Percentiles rank a stretch among this genome's conserved stretches.
Conservation (phyloP, 2,888 invertebrate species). For the Lampropteryx suffumata region DNA sequence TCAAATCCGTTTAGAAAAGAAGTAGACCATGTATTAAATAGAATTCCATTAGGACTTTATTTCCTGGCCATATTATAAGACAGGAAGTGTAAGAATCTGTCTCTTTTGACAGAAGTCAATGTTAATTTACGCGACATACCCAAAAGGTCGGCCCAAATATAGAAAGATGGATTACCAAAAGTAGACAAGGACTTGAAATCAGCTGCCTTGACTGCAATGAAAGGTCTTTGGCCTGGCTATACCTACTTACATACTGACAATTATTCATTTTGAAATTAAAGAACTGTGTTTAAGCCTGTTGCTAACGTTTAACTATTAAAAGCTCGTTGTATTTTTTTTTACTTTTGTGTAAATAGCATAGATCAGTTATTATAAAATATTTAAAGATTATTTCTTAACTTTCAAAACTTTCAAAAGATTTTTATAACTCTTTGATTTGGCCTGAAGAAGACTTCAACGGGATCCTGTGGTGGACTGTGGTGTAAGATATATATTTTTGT, state of each 20-base stretch:
- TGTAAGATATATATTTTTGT: too few relatives aligned
- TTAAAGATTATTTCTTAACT: too few relatives aligned
- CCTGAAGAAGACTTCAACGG: constrained; percentile 24
- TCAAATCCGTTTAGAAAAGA: too few relatives aligned
- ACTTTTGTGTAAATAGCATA: neutral
- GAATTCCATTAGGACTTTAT: constrained; percentile 1
- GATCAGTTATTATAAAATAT: too few relatives aligned
- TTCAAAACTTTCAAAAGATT: too few relatives aligned
- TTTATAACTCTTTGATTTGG: too few relatives aligned
- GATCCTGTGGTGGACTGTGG: too few relatives aligned
- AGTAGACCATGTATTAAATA: too few relatives aligned
- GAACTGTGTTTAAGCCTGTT: too few relatives aligned
- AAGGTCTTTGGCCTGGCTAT: constrained; percentile 42
- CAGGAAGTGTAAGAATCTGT: constrained; percentile 30
- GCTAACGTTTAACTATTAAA: too few relatives aligned
- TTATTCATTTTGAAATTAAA: neutral
- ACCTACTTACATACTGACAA: constrained; percentile 1
- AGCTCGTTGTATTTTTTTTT: too few relatives aligned
- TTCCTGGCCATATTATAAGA: constrained; percentile 21
- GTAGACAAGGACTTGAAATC: constrained; percentile 41
- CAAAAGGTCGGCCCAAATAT: constrained; percentile 61
- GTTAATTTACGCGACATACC: constrained; percentile 50
- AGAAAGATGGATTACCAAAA: constrained; percentile 59
- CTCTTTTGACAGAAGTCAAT: constrained; percentile 34
- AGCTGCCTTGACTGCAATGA: constrained; percentile 48